phyloP scores from a whole-genome alignment of 2,797 vertebrate genomes.

The Prionace glauca region DNA sequence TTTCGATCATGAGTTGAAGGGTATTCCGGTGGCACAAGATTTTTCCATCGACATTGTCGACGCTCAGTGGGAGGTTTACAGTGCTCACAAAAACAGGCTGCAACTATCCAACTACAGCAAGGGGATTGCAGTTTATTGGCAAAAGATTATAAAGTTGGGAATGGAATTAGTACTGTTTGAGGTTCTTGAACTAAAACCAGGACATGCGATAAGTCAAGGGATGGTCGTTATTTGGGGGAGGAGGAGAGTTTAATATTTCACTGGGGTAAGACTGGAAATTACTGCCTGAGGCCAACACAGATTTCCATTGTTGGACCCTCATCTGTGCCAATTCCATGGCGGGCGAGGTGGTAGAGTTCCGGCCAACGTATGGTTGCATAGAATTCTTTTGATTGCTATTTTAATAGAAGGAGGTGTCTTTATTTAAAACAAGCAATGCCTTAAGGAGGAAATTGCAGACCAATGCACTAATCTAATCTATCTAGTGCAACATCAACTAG shows the following conservation, averaged over 20 bases:
- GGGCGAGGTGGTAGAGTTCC: too few species aligned
- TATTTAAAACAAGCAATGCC: too few species aligned
- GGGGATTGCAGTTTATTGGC: not conserved
- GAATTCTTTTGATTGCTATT: too few species aligned
- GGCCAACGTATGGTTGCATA: too few species aligned
- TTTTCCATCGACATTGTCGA: not conserved
- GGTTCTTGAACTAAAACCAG: not conserved
- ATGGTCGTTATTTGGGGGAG: not conserved
- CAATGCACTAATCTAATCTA: too few species aligned
- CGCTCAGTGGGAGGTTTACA: not conserved
- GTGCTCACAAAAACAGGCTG: not conserved
- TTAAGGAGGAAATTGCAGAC: too few species aligned
- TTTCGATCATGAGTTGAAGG: not conserved
- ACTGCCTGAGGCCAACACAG: too few species aligned
- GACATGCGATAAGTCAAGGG: not conserved
- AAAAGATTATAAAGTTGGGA: not conserved
- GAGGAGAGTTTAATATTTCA: not conserved
- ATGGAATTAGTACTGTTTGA: not conserved
- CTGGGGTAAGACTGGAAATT: too few species aligned
- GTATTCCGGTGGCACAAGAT: not conserved
- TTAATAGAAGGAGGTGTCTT: too few species aligned
- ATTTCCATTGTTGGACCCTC: too few species aligned
- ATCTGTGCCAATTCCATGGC: too few species aligned
- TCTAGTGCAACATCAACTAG: too few species aligned
- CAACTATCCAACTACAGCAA: not conserved